Evolutionary conservation across 1,140 invertebrate species (phyloP).

Genomic region (Dinothrombium tinctorium): DNA sequence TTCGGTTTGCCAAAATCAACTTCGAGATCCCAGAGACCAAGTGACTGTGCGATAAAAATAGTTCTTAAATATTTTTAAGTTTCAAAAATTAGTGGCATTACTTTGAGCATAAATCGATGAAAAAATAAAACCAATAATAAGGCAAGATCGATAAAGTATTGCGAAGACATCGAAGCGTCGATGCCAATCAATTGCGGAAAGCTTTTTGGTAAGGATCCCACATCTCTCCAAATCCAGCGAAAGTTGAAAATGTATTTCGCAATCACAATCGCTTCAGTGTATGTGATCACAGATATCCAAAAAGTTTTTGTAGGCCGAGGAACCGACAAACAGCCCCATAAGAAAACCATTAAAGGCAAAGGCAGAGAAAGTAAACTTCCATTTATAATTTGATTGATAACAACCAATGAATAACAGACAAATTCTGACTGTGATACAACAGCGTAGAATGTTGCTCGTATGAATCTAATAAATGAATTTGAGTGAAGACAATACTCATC

Average conservation of each 20-base stretch:
- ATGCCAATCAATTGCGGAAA: conserved; percentile 43
- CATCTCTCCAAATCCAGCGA: conserved; percentile 60
- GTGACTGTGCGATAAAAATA: conserved; percentile 30
- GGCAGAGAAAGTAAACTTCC: conserved; percentile 80
- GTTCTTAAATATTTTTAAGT: background rate
- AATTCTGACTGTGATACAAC: conserved; percentile 75
- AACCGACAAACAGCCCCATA: conserved; percentile 92
- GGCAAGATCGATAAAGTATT: conserved; percentile 60
- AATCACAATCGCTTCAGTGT: conserved; percentile 87
- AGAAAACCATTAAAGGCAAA: conserved; percentile 80
- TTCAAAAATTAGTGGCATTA: conserved; percentile 1
- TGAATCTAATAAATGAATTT: conserved; percentile 21
- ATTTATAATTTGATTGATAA: conserved; percentile 77
- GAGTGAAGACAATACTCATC: conserved; percentile 2
- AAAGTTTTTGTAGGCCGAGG: conserved; percentile 90
- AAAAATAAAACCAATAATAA: conserved; percentile 81
- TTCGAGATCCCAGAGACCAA: conserved; percentile 70
- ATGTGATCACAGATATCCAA: conserved; percentile 91
- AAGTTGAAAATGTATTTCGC: conserved; percentile 96
- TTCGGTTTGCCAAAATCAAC: background rate
- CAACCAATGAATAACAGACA: conserved; percentile 84
- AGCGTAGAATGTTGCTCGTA: conserved; percentile 42
- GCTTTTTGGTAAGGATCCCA: background rate
- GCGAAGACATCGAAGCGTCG: conserved; percentile 71
- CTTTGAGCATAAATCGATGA: conserved; percentile 50